phyloP scores from a whole-genome alignment of 2,888 invertebrate genomes.

The Catocala fraxini region DNA sequence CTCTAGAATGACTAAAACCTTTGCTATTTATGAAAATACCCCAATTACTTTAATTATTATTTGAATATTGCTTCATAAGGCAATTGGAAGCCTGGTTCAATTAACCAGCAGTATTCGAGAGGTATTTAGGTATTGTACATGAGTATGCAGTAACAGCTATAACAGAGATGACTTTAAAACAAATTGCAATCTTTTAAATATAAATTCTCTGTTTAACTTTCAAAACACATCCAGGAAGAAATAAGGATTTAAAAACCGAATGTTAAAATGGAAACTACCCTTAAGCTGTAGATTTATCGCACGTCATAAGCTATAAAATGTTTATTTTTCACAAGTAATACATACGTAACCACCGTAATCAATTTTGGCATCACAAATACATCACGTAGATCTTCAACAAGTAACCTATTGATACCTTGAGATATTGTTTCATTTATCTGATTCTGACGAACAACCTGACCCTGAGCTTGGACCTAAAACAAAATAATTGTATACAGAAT shows the following conservation, averaged over 20 bases:
- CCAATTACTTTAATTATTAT: not conserved
- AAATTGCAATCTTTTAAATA: slow-evolving; percentile 41
- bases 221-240: not conserved
- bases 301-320: slow-evolving; percentile 41
- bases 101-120: too few species aligned
- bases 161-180: slow-evolving; percentile 17
- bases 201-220: slow-evolving; percentile 13
- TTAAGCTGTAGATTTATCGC: slow-evolving; percentile 34
- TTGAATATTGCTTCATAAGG: slow-evolving; percentile 2
- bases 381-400: slow-evolving; percentile 52
- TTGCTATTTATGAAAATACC: not conserved
- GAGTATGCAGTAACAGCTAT: slow-evolving; percentile 14
- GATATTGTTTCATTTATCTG: slow-evolving; percentile 77
- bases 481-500: not conserved
- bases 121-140: not conserved
- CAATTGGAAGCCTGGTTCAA: not conserved
- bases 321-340: slow-evolving; percentile 51
- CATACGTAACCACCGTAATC: slow-evolving; percentile 45
- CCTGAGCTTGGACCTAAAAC: slow-evolving; percentile 87
- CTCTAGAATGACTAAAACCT: too few species aligned
- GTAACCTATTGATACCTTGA: slow-evolving; percentile 51
- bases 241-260: slow-evolving; percentile 19
- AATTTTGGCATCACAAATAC: slow-evolving; percentile 55
- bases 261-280: slow-evolving; percentile 28
- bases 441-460: slow-evolving; percentile 89